Evolutionary conservation across 2,888 invertebrate genomes (phyloP).

Genomic region (Apocheima hispidaria): DNA sequence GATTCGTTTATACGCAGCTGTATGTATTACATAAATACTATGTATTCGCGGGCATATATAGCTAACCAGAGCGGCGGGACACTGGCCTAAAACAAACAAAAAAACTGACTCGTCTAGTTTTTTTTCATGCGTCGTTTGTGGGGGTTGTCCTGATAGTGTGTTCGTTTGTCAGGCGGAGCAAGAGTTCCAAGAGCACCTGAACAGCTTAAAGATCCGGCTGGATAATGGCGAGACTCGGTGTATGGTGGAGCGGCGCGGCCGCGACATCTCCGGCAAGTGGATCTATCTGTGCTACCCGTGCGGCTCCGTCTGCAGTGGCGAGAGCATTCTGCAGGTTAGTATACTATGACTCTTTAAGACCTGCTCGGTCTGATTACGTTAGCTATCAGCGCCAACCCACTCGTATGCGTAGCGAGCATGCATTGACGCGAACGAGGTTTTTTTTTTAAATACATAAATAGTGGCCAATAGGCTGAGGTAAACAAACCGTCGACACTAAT

Average conservation of each 20-base stretch:
- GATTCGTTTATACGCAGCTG: background rate
- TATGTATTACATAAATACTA: background rate
- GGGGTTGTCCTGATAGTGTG: conserved; percentile 19
- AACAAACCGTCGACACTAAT: too few species aligned
- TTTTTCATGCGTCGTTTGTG: background rate
- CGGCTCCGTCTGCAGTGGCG: conserved; percentile 80
- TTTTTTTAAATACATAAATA: too few species aligned
- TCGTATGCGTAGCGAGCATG: too few species aligned
- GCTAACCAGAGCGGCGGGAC: background rate
- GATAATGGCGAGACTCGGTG: conserved; percentile 75
- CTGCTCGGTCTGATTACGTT: too few species aligned
- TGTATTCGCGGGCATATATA: background rate
- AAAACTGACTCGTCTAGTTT: too few species aligned
- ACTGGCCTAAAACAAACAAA: background rate
- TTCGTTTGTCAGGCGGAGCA: conserved; percentile 70
- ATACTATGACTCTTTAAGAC: too few species aligned
- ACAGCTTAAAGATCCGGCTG: conserved; percentile 76
- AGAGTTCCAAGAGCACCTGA: conserved; percentile 76
- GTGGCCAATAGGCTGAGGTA: too few species aligned
- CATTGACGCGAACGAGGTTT: too few species aligned
- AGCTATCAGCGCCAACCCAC: too few species aligned
- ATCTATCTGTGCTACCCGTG: conserved; percentile 84
- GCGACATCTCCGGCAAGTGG: conserved; percentile 78
- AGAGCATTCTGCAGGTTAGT: conserved; percentile 74
- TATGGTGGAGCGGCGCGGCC: conserved; percentile 79